Evolutionary conservation across 2,797 vertebrate species (phyloP).

Genomic region (Enteromius paludinosus): DNA sequence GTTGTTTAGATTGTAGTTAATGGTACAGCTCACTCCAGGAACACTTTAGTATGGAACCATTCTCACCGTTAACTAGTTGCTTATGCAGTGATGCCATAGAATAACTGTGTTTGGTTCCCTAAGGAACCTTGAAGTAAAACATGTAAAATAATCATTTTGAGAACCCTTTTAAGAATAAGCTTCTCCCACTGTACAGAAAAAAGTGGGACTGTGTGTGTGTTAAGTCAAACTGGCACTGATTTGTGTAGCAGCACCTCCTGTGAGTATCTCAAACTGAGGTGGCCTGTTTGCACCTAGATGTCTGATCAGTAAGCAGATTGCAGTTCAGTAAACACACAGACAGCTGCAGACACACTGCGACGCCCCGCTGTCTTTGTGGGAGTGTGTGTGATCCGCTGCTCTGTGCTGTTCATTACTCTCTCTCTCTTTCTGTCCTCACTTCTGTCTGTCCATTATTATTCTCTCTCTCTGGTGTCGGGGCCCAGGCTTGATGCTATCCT

Average conservation of each 20-base stretch:
- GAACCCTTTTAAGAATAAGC: not conserved
- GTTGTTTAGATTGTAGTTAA: not conserved
- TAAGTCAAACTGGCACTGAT: conserved; percentile 55
- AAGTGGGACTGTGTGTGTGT: conserved; percentile 23
- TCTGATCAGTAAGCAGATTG: conserved; percentile 55
- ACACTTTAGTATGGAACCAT: not conserved
- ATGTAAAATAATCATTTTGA: too few relatives aligned
- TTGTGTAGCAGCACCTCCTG: conserved; percentile 36
- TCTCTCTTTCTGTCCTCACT: conserved; percentile 47
- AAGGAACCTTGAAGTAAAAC: too few relatives aligned
- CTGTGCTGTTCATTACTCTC: conserved; percentile 53
- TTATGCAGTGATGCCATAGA: too few relatives aligned
- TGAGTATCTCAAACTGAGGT: conserved; percentile 22
- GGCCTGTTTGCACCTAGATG: conserved; percentile 37
- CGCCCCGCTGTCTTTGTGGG: conserved; percentile 40
- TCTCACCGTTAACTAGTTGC: not conserved
- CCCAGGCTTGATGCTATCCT: not conserved
- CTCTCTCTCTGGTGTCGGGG: conserved; percentile 20
- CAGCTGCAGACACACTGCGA: conserved; percentile 31
- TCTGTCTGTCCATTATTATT: conserved; percentile 46
- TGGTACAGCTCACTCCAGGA: not conserved
- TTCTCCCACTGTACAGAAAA: not conserved
- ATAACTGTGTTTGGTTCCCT: too few relatives aligned
- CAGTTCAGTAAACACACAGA: conserved; percentile 59
- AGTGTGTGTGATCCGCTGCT: conserved; percentile 50